Base-by-base conservation (phyloP, 2,888 invertebrate species). In the Drosophila kokeensis region DNA sequence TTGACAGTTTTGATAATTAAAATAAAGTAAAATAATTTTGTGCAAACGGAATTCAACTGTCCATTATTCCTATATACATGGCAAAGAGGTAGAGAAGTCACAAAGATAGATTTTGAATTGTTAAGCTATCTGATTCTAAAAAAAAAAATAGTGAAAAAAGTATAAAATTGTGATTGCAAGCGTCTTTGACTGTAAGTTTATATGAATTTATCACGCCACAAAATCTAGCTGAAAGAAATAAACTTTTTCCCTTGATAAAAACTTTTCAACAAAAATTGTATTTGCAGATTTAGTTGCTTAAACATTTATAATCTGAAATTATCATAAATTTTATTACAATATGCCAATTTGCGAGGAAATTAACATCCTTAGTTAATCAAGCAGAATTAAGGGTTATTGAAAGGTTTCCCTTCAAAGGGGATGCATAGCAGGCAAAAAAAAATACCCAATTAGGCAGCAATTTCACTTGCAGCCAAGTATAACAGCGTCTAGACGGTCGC, bases 361-460 rank as follows among this genome's bases (percentile, higher is more conserved):
- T 36, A 40, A 54, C 42, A 30, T 24, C 15, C n/a, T 29, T 52
- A 36, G 45, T 45, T 58, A 69, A 13, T 45, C 6, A 27, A 21
- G 13, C 15, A n/a, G 29, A n/a, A 15, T 21, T 34, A 38, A 11
- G 11, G 6, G 40, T 54, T 29, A 69, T 54, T 34, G 38, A 40
- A 49, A 30, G 15, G 50, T 61, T 53, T 50, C 21, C 34, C n/a
- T 29, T 29, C 27, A 57, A 40, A 49, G 29, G 32, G n/a, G 34
- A 13, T n/a, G 40, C 15, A 4, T 29, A 3, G 11, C 4, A 29
- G 64, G 13, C 13, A 67, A 54, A 15, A 15, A 15, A 45, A 24
- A 63, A 65, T 74, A 70, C 70, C 81, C 75, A 80, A 81, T 79
- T 72, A 72, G 45, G 24, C 71, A 63, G 40, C 83, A 86, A 45